phyloP scores from a whole-genome alignment of 1,140 invertebrate genomes.

The Acromyrmex heyeri region DNA sequence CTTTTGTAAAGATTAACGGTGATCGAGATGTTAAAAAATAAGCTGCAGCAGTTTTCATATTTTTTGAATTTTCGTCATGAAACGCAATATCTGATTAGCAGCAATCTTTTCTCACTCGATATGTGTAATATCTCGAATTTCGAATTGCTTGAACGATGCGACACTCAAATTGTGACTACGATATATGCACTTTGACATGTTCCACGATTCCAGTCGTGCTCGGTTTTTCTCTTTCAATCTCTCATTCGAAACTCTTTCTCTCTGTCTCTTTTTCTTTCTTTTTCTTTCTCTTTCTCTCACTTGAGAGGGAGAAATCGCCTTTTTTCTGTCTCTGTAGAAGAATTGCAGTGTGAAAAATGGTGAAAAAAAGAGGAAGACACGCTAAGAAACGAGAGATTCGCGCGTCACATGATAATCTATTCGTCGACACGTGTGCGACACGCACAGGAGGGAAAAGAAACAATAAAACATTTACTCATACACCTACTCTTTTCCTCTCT shows the following conservation, averaged over 20 bases:
- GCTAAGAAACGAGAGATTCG: conserved; percentile 31
- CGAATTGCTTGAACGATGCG: not conserved
- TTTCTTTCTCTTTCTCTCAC: conserved; percentile 12
- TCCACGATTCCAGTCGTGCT: conserved; percentile 35
- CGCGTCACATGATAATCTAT: conserved; percentile 9
- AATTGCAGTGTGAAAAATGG: conserved; percentile 17
- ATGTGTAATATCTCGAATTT: not conserved
- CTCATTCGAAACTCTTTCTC: conserved; percentile 7
- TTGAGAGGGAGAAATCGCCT: conserved; percentile 35
- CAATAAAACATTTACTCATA: not conserved
- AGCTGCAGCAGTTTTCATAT: not conserved
- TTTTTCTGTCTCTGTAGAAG: conserved; percentile 22
- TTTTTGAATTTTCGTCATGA: not conserved
- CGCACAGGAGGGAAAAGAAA: not conserved
- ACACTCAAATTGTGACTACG: conserved; percentile 37
- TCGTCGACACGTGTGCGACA: conserved; percentile 16
- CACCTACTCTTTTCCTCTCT: not conserved
- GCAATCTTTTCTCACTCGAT: not conserved
- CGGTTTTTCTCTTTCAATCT: conserved; percentile 25
- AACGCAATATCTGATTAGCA: not conserved
- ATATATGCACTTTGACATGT: conserved; percentile 15
- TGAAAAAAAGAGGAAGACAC: conserved; percentile 10
- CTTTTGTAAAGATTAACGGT: not conserved
- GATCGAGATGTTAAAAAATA: conserved; percentile 4
- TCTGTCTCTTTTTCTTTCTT: not conserved